A percentile compares a stretch with the other conserved stretches of the same genome.
phyloP scores from a whole-genome alignment of 30 jellyfish, hydroid and myxozoan species.

The Chrysaora quinquecirrha region DNA sequence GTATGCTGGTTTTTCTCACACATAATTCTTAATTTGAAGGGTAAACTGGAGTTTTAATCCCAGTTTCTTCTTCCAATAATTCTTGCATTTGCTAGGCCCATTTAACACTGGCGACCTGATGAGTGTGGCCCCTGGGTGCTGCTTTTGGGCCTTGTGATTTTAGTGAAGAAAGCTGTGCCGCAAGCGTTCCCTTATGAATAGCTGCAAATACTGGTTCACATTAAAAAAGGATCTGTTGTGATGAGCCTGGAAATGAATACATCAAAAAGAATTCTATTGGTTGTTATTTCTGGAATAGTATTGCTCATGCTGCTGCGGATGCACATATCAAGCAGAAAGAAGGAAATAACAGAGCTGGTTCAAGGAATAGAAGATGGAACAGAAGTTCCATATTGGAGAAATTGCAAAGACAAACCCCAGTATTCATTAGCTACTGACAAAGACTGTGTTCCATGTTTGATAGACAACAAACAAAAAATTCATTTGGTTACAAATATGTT shows the following conservation, averaged over 20 bases:
- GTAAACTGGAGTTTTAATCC: no score
- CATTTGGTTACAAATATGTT: background rate
- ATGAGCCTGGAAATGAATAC: background rate
- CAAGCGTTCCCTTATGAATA: no score
- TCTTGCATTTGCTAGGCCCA: no score
- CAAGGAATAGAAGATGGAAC: background rate
- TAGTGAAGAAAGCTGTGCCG: no score
- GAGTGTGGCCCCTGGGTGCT: no score
- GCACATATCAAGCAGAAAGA: background rate
- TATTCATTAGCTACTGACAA: background rate
- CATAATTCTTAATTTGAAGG: no score
- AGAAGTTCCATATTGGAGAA: background rate
- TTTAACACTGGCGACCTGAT: no score
- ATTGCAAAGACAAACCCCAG: background rate
- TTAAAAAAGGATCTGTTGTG: no score
- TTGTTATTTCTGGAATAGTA: background rate
- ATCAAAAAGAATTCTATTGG: background rate
- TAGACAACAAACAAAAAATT: background rate
- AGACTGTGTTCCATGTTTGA: background rate
- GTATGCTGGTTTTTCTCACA: no score
- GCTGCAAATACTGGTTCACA: no score
- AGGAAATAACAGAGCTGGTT: background rate
- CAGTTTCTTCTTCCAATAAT: no score
- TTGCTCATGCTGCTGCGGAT: background rate
- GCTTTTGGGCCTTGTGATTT: no score